Evolutionary conservation across 2,113 vertebrate genomes (phyloP).

Genomic region (Platysteira castanea): DNA sequence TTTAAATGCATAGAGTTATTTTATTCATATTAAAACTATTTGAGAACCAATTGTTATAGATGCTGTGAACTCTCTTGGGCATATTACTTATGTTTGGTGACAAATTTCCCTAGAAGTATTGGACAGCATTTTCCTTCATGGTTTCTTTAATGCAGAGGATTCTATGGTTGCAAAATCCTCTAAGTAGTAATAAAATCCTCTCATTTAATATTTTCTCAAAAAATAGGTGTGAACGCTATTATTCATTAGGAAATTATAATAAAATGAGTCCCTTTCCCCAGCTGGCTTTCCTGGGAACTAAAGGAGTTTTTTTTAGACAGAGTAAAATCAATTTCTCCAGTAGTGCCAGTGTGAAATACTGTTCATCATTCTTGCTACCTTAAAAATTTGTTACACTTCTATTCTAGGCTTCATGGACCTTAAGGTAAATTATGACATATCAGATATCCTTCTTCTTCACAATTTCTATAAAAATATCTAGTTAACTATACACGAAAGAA

Average conservation of each 20-base stretch:
- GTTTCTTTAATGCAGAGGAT: background rate
- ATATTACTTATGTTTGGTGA: background rate
- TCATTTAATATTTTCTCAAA: background rate
- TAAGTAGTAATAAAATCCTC: background rate
- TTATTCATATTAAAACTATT: background rate
- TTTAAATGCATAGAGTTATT: background rate
- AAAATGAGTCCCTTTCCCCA: background rate
- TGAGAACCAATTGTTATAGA: background rate
- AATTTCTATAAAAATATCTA: background rate
- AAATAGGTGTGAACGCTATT: background rate
- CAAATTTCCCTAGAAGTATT: background rate
- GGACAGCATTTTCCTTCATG: background rate
- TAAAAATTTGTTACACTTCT: constrained; percentile 1
- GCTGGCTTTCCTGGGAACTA: constrained; percentile 25
- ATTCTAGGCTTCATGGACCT: background rate
- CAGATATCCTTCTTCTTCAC: background rate
- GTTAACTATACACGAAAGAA: background rate
- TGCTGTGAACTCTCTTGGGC: background rate
- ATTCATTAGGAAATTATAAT: background rate
- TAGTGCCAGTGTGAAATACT: background rate
- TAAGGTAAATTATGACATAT: background rate
- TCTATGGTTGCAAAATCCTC: background rate
- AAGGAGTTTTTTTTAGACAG: background rate
- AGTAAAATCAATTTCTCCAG: background rate
- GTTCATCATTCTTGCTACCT: background rate